A percentile compares a stretch with the other conserved stretches of the same genome.
Evolutionary conservation across 2,888 invertebrate species (phyloP).

Genomic region (Melitaea athalia): DNA sequence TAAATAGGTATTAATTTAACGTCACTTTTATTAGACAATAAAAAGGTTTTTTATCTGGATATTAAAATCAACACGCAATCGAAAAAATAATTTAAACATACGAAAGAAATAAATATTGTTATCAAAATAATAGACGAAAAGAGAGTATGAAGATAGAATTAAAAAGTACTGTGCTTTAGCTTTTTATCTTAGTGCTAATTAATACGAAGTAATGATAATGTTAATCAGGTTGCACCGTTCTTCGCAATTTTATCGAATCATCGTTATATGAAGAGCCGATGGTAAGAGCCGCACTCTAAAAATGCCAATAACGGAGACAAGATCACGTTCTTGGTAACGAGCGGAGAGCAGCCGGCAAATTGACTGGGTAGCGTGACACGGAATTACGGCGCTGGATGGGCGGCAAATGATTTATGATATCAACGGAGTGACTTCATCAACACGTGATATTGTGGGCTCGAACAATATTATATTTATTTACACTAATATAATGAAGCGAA

Average conservation of each 20-base stretch:
- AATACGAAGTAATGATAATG: constrained; percentile 9
- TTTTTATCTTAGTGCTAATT: constrained; percentile 12
- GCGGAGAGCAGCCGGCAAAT: constrained; percentile 31
- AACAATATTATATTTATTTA: neutral
- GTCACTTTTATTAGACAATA: no score
- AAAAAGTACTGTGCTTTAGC: no score
- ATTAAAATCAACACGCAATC: no score
- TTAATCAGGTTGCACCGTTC: neutral
- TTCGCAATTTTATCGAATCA: constrained; percentile 21
- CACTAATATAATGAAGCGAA: no score
- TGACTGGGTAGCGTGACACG: constrained; percentile 31
- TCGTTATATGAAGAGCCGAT: constrained; percentile 16
- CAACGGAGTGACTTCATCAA: constrained; percentile 18
- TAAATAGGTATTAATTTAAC: no score
- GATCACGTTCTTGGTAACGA: constrained; percentile 35
- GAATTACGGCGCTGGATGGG: constrained; percentile 24
- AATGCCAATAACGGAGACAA: constrained; percentile 30
- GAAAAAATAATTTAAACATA: no score
- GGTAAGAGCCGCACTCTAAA: constrained; percentile 24
- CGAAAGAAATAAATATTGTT: no score
- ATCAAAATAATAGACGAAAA: no score
- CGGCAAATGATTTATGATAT: constrained; percentile 25
- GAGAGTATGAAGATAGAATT: no score
- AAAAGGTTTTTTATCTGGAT: no score
- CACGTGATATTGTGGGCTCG: neutral